phyloP scores from a whole-genome alignment of 2,888 invertebrate genomes.

The Rhagonycha fulva region DNA sequence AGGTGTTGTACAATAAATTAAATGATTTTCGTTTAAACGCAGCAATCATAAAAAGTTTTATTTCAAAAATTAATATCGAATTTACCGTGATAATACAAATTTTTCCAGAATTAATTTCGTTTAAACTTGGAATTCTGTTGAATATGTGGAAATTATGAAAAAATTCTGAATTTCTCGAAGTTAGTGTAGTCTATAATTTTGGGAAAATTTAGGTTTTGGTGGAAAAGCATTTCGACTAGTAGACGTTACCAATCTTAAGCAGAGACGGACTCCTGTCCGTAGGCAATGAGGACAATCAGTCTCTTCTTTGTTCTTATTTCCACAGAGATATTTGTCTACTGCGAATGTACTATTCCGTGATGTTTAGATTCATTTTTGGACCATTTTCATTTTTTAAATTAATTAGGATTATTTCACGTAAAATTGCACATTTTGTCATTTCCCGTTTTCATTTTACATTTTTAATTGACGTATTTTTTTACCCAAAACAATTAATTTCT shows the following conservation, averaged over 20 bases:
- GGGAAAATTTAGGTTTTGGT: constrained; percentile 33
- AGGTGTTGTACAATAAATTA: not conserved
- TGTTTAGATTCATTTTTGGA: constrained; percentile 47
- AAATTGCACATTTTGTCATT: not conserved
- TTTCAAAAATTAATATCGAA: not conserved
- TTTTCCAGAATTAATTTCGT: not conserved
- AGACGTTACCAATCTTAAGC: constrained; percentile 45
- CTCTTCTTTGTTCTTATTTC: constrained; percentile 53
- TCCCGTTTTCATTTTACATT: not conserved
- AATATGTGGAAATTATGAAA: not conserved
- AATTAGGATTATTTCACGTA: constrained; percentile 35
- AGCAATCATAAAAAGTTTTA: not conserved
- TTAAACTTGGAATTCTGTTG: not conserved
- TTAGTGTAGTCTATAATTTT: not conserved
- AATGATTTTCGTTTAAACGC: not conserved
- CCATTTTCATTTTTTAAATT: constrained; percentile 41
- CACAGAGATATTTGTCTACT: constrained; percentile 49
- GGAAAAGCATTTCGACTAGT: constrained; percentile 37
- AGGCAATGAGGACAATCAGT: constrained; percentile 56
- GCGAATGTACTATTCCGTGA: constrained; percentile 46
- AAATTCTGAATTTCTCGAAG: not conserved
- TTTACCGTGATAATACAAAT: not conserved
- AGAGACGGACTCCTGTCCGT: constrained; percentile 52
- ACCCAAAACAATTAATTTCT: not conserved
- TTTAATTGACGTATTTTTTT: not conserved